phyloP scores from a whole-genome alignment of 2,113 vertebrate genomes.

The Madoqua kirkii region DNA sequence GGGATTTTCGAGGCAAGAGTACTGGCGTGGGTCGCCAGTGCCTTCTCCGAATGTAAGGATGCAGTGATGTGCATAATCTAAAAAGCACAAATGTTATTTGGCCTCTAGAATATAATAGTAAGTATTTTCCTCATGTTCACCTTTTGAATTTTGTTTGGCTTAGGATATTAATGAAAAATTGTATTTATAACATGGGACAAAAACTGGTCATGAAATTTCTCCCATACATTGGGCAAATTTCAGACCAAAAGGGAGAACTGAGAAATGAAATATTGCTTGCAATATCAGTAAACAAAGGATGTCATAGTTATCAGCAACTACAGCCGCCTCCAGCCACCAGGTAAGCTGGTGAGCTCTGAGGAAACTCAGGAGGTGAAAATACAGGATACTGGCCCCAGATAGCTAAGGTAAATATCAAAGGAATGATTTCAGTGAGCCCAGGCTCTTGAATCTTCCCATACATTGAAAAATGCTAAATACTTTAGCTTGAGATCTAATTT shows the following conservation, averaged over 20 bases:
- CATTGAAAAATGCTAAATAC: not conserved
- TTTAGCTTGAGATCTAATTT: not conserved
- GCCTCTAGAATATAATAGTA: not conserved
- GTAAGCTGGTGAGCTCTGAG: not conserved
- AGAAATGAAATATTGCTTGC: not conserved
- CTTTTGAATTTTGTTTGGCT: constrained; percentile 8
- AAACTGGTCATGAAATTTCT: not conserved
- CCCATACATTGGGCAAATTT: not conserved
- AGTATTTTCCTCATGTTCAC: not conserved
- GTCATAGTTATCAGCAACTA: not conserved
- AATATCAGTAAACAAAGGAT: not conserved
- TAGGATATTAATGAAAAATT: not conserved
- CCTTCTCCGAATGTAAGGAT: not conserved
- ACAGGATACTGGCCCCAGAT: not conserved
- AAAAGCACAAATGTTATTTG: not conserved
- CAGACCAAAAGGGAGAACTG: not conserved
- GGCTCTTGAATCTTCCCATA: not conserved
- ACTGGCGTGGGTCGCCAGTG: no score
- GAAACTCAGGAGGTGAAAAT: not conserved
- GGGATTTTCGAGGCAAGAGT: not conserved
- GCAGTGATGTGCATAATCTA: not conserved
- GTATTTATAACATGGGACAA: not conserved
- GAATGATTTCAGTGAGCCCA: not conserved
- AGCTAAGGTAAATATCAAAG: not conserved
- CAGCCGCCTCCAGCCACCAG: not conserved